Evolutionary conservation across 2,113 vertebrate species (phyloP).

Genomic region (Seriola aureovittata): DNA sequence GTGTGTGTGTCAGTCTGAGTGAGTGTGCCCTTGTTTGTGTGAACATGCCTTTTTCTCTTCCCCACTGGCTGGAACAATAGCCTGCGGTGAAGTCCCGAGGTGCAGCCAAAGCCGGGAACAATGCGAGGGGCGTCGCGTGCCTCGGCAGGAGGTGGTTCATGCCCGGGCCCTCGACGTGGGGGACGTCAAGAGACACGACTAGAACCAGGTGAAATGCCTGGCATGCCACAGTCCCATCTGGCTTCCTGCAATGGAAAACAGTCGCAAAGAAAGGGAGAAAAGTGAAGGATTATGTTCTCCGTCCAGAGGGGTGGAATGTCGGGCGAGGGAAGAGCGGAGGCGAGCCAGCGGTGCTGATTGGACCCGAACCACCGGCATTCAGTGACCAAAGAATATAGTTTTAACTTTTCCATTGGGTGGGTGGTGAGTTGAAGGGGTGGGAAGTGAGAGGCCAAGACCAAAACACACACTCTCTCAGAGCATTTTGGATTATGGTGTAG

Average conservation of each 20-base stretch:
- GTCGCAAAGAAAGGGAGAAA: constrained; percentile 30
- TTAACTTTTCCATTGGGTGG: neutral
- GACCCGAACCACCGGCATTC: neutral
- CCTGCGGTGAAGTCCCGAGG: constrained; percentile 54
- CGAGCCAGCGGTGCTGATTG: constrained; percentile 9
- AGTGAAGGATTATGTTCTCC: constrained; percentile 44
- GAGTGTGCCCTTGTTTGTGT: constrained; percentile 43
- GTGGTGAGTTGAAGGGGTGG: neutral
- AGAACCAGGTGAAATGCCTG: constrained; percentile 70
- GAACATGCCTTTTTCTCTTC: constrained; percentile 56
- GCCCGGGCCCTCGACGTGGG: constrained; percentile 17
- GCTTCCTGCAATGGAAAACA: constrained; percentile 51
- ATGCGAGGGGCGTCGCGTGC: constrained; percentile 53
- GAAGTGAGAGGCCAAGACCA: neutral
- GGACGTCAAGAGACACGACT: constrained; percentile 22
- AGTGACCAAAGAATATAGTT: neutral
- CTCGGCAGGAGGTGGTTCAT: constrained; percentile 57
- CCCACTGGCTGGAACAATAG: constrained; percentile 62
- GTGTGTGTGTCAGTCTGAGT: constrained; percentile 22
- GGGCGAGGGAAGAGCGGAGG: constrained; percentile 2
- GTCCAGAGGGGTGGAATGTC: constrained; percentile 31
- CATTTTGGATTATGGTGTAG: neutral
- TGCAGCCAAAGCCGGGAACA: constrained; percentile 61
- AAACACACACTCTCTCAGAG: neutral
- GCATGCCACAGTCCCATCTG: constrained; percentile 52